Evolutionary conservation across 53 echinoderm and acorn worm species (phyloP).

Genomic region (Patiria pectinifera): DNA sequence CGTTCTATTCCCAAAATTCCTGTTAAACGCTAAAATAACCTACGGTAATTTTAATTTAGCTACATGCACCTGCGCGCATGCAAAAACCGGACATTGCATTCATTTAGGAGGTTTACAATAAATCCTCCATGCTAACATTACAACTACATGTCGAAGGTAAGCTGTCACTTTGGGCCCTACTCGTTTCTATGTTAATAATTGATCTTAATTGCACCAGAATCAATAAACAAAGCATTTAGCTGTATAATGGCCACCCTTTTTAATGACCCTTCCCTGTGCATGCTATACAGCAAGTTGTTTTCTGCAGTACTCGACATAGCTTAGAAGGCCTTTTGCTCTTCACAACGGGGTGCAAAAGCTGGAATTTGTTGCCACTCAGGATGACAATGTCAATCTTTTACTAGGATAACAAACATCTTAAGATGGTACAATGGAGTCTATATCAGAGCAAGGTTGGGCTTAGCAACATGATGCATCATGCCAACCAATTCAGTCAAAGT

Average conservation of each 20-base stretch:
- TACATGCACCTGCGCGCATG: background rate
- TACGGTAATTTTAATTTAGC: background rate
- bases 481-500: background rate
- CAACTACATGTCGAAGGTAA: background rate
- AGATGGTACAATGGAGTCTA: background rate
- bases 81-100: background rate
- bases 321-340: background rate
- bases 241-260: background rate
- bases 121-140: background rate
- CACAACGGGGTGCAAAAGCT: slow-evolving; percentile 2
- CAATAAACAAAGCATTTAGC: slow-evolving; percentile 33
- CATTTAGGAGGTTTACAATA: background rate
- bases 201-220: slow-evolving; percentile 13
- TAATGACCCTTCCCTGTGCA: background rate
- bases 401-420: background rate
- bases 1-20: too few relatives aligned
- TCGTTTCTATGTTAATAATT: background rate
- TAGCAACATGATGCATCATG: background rate
- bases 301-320: background rate
- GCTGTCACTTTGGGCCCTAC: background rate
- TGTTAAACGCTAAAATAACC: background rate
- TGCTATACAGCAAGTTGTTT: background rate
- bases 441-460: background rate
- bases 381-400: background rate
- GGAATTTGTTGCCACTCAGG: background rate